These are phyloP conservation scores for Lasioglossum villosulum DNA, from an alignment of 2,888 invertebrate species.

Conservation along the genomic window DNA sequence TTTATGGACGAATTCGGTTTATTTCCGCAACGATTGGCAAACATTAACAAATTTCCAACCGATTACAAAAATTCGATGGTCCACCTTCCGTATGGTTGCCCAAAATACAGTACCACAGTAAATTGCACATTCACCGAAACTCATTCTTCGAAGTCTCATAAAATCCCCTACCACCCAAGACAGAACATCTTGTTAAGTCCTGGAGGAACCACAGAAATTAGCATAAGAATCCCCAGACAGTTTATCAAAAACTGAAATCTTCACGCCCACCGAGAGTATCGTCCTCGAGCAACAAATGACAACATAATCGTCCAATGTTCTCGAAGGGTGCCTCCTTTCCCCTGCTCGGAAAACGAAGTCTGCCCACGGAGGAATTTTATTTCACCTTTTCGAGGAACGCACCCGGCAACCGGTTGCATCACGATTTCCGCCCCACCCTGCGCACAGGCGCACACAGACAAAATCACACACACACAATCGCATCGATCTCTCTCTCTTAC, in stretches of 20 bases:
- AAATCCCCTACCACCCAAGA: background rate
- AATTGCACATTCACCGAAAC: background rate
- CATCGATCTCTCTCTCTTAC: slow-evolving; percentile 60
- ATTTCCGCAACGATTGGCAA: background rate
- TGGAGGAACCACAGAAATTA: background rate
- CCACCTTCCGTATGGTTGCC: background rate
- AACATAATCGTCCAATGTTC: background rate
- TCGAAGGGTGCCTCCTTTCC: background rate
- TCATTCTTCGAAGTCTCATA: background rate
- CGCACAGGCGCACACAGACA: slow-evolving; percentile 1
- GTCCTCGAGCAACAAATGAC: background rate
- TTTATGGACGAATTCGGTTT: background rate
- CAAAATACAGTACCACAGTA: background rate
- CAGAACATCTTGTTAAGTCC: background rate
- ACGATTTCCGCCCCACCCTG: slow-evolving; percentile 29
- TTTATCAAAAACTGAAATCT: background rate
- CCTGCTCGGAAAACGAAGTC: background rate
- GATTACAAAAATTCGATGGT: background rate
- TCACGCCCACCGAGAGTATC: background rate
- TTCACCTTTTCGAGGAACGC: background rate
- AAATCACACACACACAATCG: slow-evolving; percentile 20
- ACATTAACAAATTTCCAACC: background rate
- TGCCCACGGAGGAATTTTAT: background rate
- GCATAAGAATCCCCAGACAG: background rate
- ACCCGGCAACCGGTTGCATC: slow-evolving; percentile 50